phyloP scores from a whole-genome alignment of 2,888 invertebrate genomes.

The Yponomeuta malinellus region DNA sequence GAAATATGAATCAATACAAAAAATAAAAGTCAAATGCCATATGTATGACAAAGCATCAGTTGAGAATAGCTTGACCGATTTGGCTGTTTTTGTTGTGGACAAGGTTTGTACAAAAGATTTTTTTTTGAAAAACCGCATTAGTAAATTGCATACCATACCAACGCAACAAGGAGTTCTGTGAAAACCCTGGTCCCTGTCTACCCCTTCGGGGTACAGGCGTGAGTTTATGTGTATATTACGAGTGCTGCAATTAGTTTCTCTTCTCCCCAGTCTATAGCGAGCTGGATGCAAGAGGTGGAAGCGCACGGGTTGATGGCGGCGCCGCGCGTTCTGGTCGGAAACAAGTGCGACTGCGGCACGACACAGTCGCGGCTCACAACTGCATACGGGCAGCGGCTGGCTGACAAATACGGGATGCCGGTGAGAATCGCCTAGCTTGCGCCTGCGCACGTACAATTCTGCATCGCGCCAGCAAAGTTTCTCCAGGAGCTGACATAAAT shows the following conservation, averaged over 20 bases:
- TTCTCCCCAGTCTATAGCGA: conserved; percentile 72
- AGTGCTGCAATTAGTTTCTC: conserved; percentile 3
- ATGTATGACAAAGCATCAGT: too few relatives aligned
- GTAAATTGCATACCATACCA: too few relatives aligned
- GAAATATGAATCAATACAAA: too few relatives aligned
- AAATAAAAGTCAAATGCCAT: too few relatives aligned
- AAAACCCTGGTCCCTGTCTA: too few relatives aligned
- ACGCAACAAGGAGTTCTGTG: too few relatives aligned
- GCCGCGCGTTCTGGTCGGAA: conserved; percentile 85
- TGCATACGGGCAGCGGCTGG: conserved; percentile 82
- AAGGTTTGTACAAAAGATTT: too few relatives aligned
- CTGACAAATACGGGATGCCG: conserved; percentile 84
- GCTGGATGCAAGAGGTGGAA: conserved; percentile 87
- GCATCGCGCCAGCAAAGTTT: neutral
- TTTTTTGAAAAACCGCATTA: too few relatives aligned
- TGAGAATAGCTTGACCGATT: too few relatives aligned
- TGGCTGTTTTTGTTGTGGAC: too few relatives aligned
- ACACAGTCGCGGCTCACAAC: conserved; percentile 78
- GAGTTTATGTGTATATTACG: too few relatives aligned
- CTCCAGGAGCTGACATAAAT: neutral
- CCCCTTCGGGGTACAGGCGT: too few relatives aligned
- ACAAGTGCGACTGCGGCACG: conserved; percentile 84
- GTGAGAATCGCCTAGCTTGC: conserved; percentile 38
- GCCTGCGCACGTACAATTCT: conserved; percentile 23
- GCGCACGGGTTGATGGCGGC: conserved; percentile 78